Conservation (phyloP, 2,888 invertebrate genomes). For the Argynnis bischoffii region DNA sequence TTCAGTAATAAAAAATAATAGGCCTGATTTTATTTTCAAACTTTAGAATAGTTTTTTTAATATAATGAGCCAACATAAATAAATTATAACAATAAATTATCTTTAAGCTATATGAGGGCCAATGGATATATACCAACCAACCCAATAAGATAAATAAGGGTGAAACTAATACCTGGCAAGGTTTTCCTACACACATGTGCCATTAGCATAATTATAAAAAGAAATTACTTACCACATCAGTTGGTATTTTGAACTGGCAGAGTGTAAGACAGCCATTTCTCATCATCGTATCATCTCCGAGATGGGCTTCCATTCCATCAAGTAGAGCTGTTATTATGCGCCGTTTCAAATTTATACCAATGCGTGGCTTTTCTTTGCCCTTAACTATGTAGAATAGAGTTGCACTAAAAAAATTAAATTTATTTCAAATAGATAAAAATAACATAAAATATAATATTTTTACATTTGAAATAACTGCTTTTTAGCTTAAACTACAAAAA, state of each 20-base stretch:
- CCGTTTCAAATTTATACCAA: slow-evolving; percentile 88
- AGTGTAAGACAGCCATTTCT: slow-evolving; percentile 97
- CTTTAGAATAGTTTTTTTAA: too few relatives aligned
- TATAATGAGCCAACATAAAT: too few relatives aligned
- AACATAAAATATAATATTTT: not conserved
- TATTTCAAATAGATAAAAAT: not conserved
- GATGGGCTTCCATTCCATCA: slow-evolving; percentile 94
- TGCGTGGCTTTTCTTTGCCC: slow-evolving; percentile 88
- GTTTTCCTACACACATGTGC: not conserved
- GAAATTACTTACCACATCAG: slow-evolving; percentile 90
- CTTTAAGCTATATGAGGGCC: too few relatives aligned
- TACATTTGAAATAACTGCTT: not conserved
- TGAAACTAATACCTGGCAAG: too few relatives aligned
- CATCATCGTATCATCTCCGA: slow-evolving; percentile 95
- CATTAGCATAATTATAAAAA: not conserved
- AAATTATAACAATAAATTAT: too few relatives aligned
- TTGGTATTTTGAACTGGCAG: slow-evolving; percentile 97
- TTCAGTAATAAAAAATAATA: too few relatives aligned
- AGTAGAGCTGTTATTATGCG: slow-evolving; percentile 91
- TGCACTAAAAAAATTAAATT: slow-evolving; percentile 84
- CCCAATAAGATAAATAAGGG: too few relatives aligned
- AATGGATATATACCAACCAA: too few relatives aligned
- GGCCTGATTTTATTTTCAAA: too few relatives aligned
- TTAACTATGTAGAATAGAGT: slow-evolving; percentile 97
- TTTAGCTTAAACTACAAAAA: too few relatives aligned